phyloP scores from a whole-genome alignment of 2,888 invertebrate species.

The Psylliodes chrysocephalus region DNA sequence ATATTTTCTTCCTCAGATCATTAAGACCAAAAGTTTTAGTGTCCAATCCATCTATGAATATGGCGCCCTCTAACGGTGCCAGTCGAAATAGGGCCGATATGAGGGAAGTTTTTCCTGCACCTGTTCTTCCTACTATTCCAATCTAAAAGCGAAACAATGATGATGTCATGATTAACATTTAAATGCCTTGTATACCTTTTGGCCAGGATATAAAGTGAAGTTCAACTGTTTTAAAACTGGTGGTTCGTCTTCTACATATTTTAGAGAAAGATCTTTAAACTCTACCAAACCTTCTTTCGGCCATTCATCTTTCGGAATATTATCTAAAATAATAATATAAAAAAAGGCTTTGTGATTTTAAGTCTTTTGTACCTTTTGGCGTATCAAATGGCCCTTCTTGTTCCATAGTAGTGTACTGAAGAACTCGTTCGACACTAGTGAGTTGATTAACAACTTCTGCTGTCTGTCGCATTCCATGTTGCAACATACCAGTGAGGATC shows the following conservation, averaged over 20 bases:
- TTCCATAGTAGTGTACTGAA: slow-evolving; percentile 80
- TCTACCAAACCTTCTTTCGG: slow-evolving; percentile 70
- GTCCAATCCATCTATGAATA: slow-evolving; percentile 81
- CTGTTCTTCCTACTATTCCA: slow-evolving; percentile 88
- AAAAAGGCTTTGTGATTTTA: too few relatives aligned
- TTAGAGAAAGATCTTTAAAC: slow-evolving; percentile 71
- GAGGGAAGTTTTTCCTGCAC: slow-evolving; percentile 87
- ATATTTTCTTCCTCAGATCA: slow-evolving; percentile 81
- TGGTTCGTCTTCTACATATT: slow-evolving; percentile 71
- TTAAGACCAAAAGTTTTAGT: slow-evolving; percentile 77
- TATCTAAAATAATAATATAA: slow-evolving; percentile 61
- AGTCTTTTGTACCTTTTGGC: slow-evolving; percentile 53
- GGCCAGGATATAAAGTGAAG: slow-evolving; percentile 70
- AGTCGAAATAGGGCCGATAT: slow-evolving; percentile 87
- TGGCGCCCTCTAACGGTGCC: slow-evolving; percentile 79
- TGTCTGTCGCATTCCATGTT: slow-evolving; percentile 82
- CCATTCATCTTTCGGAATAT: slow-evolving; percentile 69
- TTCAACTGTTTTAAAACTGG: slow-evolving; percentile 76
- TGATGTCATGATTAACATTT: too few relatives aligned
- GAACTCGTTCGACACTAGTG: slow-evolving; percentile 83
- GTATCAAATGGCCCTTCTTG: slow-evolving; percentile 75
- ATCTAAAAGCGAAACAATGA: slow-evolving; percentile 81
- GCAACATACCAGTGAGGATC: slow-evolving; percentile 82
- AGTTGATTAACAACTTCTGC: slow-evolving; percentile 80
- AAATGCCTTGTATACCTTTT: slow-evolving; percentile 70